Percentiles rank a stretch among this genome's conserved stretches.
phyloP scores from a whole-genome alignment of 1,140 invertebrate genomes.

The Brachionus rubens region DNA sequence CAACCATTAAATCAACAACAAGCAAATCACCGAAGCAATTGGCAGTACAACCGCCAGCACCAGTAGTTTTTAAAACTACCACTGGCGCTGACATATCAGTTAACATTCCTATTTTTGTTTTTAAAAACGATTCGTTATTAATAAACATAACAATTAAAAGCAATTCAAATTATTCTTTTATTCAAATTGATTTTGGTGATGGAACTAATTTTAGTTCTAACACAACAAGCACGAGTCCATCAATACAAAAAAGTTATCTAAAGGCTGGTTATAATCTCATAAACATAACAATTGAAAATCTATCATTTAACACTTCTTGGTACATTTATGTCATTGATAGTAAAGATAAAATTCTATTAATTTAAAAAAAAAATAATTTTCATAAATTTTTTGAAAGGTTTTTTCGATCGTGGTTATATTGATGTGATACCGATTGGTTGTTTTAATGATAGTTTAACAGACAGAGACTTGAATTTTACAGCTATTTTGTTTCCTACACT shows the following conservation, averaged over 20 bases:
- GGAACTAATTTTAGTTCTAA: background rate
- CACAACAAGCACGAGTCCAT: background rate
- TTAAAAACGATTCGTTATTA: background rate
- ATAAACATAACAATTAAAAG: background rate
- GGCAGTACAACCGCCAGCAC: no score
- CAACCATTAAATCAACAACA: no score
- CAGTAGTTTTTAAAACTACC: no score
- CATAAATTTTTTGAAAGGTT: background rate
- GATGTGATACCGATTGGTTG: background rate
- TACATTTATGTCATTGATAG: no score
- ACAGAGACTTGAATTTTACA: background rate
- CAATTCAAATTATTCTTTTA: background rate
- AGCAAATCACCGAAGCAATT: no score
- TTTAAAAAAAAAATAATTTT: background rate
- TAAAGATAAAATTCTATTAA: background rate
- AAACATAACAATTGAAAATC: background rate
- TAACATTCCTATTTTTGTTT: background rate
- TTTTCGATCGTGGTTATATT: background rate
- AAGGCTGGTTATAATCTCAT: background rate
- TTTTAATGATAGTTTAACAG: background rate
- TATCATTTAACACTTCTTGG: background rate
- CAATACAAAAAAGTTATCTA: background rate
- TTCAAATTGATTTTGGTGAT: slow-evolving; percentile 10
- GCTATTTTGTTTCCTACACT: background rate
- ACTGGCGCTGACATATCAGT: no score